Evolutionary conservation across 2,888 invertebrate species (phyloP).

Genomic region (Phania funesta): DNA sequence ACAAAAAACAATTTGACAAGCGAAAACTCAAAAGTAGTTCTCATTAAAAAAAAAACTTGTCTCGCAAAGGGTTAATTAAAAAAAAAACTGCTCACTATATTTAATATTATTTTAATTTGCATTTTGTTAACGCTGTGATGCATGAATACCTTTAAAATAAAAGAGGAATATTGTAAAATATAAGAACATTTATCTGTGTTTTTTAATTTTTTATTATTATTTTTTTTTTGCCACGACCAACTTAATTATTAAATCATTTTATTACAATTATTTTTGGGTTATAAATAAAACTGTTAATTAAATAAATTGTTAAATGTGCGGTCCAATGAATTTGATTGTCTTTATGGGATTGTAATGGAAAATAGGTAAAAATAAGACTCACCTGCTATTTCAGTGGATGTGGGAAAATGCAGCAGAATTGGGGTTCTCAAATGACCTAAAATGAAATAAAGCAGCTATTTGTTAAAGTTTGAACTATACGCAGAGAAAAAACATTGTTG

Average conservation of each 20-base stretch:
- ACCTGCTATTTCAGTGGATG: not conserved
- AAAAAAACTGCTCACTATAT: not conserved
- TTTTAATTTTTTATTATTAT: not conserved
- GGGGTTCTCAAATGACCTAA: too few species aligned
- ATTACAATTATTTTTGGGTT: constrained; percentile 35
- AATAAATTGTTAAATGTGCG: constrained; percentile 39
- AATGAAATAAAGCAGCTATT: too few species aligned
- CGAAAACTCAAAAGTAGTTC: too few species aligned
- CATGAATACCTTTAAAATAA: constrained; percentile 14
- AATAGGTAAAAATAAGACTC: not conserved
- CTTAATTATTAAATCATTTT: constrained; percentile 40
- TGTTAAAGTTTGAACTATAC: too few species aligned
- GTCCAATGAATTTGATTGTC: constrained; percentile 18
- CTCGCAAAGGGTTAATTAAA: not conserved
- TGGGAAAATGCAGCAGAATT: too few species aligned
- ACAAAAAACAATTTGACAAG: too few species aligned
- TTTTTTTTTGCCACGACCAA: constrained; percentile 4
- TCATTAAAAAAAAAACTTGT: too few species aligned
- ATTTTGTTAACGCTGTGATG: not conserved
- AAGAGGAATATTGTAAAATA: not conserved
- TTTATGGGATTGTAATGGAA: constrained; percentile 1
- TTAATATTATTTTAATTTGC: constrained; percentile 1
- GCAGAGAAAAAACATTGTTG: too few species aligned
- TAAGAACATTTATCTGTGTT: not conserved
- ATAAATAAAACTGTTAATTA: constrained; percentile 47